A percentile compares a stretch with the other conserved stretches of the same genome.
phyloP scores from a whole-genome alignment of 2,888 invertebrate species.

The Lingula anatina region DNA sequence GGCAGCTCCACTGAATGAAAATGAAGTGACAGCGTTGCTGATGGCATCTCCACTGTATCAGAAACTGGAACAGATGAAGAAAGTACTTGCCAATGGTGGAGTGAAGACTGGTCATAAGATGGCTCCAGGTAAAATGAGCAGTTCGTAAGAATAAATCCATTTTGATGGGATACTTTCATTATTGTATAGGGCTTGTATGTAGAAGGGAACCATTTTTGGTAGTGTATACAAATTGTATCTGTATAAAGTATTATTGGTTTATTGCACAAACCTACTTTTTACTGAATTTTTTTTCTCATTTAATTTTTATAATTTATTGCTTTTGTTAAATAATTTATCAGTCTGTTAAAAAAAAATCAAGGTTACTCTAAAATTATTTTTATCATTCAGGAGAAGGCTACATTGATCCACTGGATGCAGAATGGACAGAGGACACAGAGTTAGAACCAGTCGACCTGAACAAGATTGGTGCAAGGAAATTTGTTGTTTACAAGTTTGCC shows the following conservation, averaged over 20 bases:
- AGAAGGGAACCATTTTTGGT: too few species aligned
- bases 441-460: slow-evolving; percentile 43
- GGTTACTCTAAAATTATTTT: too few species aligned
- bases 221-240: neutral
- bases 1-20: slow-evolving; percentile 43
- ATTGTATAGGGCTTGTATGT: neutral
- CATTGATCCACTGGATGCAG: slow-evolving; percentile 34
- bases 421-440: slow-evolving; percentile 38
- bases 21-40: slow-evolving; percentile 39
- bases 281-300: too few species aligned
- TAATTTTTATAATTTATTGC: too few species aligned
- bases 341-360: too few species aligned
- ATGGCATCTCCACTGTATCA: slow-evolving; percentile 48
- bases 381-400: slow-evolving; percentile 37
- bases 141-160: neutral
- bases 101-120: slow-evolving; percentile 9
- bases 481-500: slow-evolving; percentile 49
- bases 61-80: slow-evolving; percentile 45
- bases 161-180: neutral
- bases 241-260: neutral
- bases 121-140: slow-evolving; percentile 12
- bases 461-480: slow-evolving; percentile 37
- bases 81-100: slow-evolving; percentile 29
- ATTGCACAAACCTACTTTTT: neutral
- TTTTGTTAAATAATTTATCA: too few species aligned